These are phyloP conservation scores for Antennarius striatus DNA, from an alignment of 2,113 vertebrate genomes.

Conservation along the genomic window DNA sequence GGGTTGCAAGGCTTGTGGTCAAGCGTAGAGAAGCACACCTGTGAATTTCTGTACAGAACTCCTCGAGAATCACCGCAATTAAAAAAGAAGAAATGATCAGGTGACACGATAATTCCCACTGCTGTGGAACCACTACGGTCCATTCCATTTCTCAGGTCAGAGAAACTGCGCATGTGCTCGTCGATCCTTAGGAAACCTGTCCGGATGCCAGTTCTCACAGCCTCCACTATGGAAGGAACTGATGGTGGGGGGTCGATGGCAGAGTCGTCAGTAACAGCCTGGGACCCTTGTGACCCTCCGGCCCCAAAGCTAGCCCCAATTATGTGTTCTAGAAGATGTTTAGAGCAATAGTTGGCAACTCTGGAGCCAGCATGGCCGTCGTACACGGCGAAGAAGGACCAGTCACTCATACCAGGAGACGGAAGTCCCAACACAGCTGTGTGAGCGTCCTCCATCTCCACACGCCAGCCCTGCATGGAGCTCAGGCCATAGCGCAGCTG, in stretches of 20 bases:
- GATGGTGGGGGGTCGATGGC: slow-evolving; percentile 68
- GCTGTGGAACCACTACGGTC: slow-evolving; percentile 98
- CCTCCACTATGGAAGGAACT: slow-evolving; percentile 85
- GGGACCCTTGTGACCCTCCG: slow-evolving; percentile 14
- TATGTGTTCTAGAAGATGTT: slow-evolving; percentile 96
- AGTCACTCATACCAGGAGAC: slow-evolving; percentile 88
- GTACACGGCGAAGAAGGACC: slow-evolving; percentile 98
- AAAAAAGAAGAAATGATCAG: slow-evolving; percentile 94
- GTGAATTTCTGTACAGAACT: slow-evolving; percentile 90
- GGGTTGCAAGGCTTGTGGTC: slow-evolving; percentile 99
- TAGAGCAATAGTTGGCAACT: slow-evolving; percentile 96
- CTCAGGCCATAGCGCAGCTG: slow-evolving; percentile 93
- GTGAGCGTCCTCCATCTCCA: slow-evolving; percentile 99
- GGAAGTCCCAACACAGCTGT: slow-evolving; percentile 94
- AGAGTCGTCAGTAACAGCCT: slow-evolving; percentile 75
- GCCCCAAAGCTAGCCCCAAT: slow-evolving; percentile 72
- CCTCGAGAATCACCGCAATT: slow-evolving; percentile 98
- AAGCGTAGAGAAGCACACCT: slow-evolving; percentile 96
- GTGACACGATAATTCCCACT: slow-evolving; percentile 93
- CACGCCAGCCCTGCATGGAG: slow-evolving; percentile 99
- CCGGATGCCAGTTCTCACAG: slow-evolving; percentile 93
- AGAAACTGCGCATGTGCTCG: slow-evolving; percentile 98
- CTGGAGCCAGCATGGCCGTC: slow-evolving; percentile 98
- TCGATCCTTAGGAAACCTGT: slow-evolving; percentile 98
- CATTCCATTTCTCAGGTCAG: slow-evolving; percentile 96